Base-by-base conservation (phyloP, 2,113 vertebrate species). In the Podiceps cristatus region DNA sequence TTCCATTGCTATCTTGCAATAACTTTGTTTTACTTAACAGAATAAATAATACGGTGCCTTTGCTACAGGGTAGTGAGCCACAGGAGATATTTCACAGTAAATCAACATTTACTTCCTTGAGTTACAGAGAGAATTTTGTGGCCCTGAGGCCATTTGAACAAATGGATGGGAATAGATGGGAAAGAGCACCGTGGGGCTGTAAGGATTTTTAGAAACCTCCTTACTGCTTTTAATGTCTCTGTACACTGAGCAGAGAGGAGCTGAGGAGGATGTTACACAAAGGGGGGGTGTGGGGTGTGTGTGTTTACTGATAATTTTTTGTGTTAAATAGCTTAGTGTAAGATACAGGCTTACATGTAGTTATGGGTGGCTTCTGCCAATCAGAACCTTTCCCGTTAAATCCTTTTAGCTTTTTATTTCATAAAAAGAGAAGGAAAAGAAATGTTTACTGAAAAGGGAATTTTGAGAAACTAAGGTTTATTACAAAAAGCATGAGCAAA, bases 81-180 rank as follows among this genome's bases (percentile, higher is more conserved):
- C 20, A 1, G 71, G 91, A 82, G 86, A 45, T 31, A 17, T 60
- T 83, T 47, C 82, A 15, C 60, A 10, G 44, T 76, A 79, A 95
- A 90, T 93, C 92, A 95, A 76, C 66, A 31, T 82, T 86, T 82
- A 27, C 82, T 82, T 58, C 49, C 63, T 3, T 4, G 23, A 86
- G 71, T 50, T 76, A 59, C 44, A 4, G 52, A 0, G 47, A 53
- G 84, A 15, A 50, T 66, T 78, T 3, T 0, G 5, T 22, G 82
- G 88, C 71, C 88, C 75, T 5, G 35, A 69, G 91, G 93, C 78
- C 40, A 6, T 53, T 2, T 53, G 78, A 92, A 35, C 56, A 87
- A 91, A 93, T 78, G 76, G 53, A 44, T 85, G 62, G 86, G 58
- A 81, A 81, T 33, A 24, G 83, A 89, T n/a, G 73, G 72, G 73